Percentiles rank a stretch among this genome's conserved stretches.
Evolutionary conservation across 2,888 invertebrate species (phyloP).

Genomic region (Rotaria magnacalcarata): DNA sequence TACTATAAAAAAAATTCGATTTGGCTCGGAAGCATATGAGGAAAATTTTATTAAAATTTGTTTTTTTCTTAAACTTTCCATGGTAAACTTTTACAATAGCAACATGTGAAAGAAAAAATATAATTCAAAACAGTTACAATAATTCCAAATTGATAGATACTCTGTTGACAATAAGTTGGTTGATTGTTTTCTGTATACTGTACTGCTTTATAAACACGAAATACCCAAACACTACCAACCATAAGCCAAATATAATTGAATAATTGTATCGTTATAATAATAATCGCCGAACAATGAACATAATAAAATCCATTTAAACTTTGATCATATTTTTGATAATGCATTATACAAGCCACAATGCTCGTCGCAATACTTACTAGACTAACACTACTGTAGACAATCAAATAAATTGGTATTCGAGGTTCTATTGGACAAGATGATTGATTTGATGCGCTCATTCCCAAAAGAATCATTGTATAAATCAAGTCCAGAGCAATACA

Average conservation of each 20-base stretch:
- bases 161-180: background rate
- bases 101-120: background rate
- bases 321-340: background rate
- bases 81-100: background rate
- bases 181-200: background rate
- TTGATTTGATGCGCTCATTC: background rate
- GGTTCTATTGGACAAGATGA: constrained; percentile 30
- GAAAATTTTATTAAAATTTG: background rate
- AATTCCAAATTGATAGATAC: background rate
- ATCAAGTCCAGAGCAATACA: background rate
- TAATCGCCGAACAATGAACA: background rate
- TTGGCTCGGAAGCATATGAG: no score
- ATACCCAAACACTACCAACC: background rate
- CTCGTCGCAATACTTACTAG: constrained; percentile 6
- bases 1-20: no score
- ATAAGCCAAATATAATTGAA: background rate
- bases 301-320: background rate
- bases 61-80: background rate
- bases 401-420: constrained; percentile 44
- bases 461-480: background rate
- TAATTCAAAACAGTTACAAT: background rate
- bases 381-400: constrained; percentile 38
- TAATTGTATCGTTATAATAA: background rate
- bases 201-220: background rate
- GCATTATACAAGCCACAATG: constrained; percentile 4